A percentile compares a stretch with the other conserved stretches of the same genome.
Evolutionary conservation across 2,797 vertebrate species (phyloP).

Genomic region (Propithecus perrieri): DNA sequence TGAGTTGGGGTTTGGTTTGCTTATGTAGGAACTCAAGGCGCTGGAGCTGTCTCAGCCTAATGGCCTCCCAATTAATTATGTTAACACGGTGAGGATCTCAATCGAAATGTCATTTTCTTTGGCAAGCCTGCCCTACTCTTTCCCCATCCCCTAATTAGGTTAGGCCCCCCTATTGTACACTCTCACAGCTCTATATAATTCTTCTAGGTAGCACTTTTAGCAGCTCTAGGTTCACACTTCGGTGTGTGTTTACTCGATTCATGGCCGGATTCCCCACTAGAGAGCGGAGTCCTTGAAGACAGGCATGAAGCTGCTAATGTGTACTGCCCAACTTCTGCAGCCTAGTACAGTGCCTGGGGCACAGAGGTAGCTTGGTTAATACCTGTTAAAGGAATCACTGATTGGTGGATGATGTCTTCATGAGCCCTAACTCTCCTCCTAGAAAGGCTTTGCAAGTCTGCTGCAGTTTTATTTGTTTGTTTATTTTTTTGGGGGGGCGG

Average conservation of each 20-base stretch:
- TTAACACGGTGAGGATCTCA: not conserved
- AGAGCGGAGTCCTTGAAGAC: not conserved
- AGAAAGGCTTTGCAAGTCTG: not conserved
- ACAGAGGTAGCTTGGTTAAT: not conserved
- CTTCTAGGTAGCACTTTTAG: not conserved
- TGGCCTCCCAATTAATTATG: not conserved
- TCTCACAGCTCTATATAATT: not conserved
- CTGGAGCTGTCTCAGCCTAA: not conserved
- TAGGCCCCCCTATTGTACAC: too few relatives aligned
- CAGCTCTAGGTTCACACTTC: not conserved
- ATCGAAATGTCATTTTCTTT: not conserved
- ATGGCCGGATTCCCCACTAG: not conserved
- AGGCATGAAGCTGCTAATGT: not conserved
- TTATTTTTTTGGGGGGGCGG: fast-evolving
- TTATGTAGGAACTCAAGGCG: not conserved
- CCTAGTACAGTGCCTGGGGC: too few relatives aligned
- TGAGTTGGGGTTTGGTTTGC: not conserved
- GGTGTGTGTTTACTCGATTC: not conserved
- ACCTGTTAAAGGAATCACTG: not conserved
- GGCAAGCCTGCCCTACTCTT: not conserved
- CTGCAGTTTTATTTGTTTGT: not conserved
- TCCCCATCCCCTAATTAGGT: not conserved
- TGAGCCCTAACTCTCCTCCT: not conserved
- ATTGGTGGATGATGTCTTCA: not conserved
- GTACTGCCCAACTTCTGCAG: not conserved